Conservation (phyloP, 1,140 invertebrate species). For the Sesamia nonagrioides region DNA sequence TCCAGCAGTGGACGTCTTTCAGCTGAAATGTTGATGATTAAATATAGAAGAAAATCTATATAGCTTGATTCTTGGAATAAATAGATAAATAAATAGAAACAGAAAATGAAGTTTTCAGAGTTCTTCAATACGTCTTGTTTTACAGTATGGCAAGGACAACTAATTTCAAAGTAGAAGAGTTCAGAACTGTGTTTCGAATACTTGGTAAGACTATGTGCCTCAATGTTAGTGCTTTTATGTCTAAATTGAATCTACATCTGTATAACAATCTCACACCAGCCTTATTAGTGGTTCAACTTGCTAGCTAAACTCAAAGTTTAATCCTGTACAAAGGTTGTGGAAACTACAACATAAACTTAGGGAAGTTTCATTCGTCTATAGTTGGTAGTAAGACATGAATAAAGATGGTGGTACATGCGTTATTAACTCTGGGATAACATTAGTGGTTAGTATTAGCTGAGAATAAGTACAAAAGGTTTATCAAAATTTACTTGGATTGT, state of each 20-base stretch:
- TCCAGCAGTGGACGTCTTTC: no score
- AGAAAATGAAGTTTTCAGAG: no score
- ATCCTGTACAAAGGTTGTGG: conserved; percentile 35
- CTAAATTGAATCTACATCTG: conserved; percentile 4
- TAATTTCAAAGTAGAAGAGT: no score
- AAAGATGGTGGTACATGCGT: conserved; percentile 41
- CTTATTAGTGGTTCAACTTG: not conserved
- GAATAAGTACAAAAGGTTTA: not conserved
- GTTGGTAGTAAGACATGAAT: conserved; percentile 58
- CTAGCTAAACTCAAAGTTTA: conserved; percentile 20
- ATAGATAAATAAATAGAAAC: no score
- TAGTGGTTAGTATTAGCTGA: conserved; percentile 67
- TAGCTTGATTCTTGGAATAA: no score
- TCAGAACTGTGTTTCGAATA: no score
- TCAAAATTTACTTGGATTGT: not conserved
- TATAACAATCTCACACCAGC: not conserved
- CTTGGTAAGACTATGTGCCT: no score
- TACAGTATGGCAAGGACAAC: no score
- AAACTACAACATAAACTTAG: conserved; percentile 54
- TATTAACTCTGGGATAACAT: conserved; percentile 76
- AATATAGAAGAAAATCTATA: no score
- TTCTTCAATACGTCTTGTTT: no score
- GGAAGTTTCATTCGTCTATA: conserved; percentile 59
- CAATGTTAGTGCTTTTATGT: no score
- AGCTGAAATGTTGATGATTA: no score